Evolutionary conservation across 2,797 vertebrate species (phyloP).

Genomic region (Anguilla pacifica): DNA sequence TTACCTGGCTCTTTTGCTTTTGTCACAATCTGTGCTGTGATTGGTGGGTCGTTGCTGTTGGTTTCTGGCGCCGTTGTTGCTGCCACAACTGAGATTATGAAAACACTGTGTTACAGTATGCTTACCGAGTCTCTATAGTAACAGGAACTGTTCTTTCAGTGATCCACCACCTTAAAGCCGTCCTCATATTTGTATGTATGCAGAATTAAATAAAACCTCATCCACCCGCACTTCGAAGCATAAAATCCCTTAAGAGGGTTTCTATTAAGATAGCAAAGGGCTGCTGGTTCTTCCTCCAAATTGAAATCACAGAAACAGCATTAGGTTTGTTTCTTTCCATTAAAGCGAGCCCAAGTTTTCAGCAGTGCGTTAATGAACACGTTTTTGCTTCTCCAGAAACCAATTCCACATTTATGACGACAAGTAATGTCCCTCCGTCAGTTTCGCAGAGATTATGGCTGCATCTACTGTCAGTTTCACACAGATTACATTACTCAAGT

Average conservation of each 20-base stretch:
- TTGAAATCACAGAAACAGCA: background rate
- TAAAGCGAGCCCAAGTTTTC: background rate
- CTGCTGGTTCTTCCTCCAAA: constrained; percentile 2
- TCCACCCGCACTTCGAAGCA: background rate
- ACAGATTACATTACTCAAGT: constrained; percentile 1
- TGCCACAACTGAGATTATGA: background rate
- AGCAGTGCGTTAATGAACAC: background rate
- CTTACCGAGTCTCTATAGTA: background rate
- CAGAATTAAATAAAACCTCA: background rate
- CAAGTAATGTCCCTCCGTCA: background rate
- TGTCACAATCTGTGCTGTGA: constrained; percentile 76
- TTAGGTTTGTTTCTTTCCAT: background rate
- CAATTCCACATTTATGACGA: background rate
- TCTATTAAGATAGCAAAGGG: constrained; percentile 6
- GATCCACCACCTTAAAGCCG: background rate
- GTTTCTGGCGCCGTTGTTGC: constrained; percentile 65
- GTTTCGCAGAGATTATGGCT: background rate
- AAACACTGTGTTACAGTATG: background rate
- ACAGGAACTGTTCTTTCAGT: background rate
- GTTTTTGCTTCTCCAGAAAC: background rate
- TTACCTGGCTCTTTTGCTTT: constrained; percentile 88
- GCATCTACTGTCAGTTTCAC: background rate
- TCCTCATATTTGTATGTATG: too few species aligned
- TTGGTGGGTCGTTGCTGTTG: constrained; percentile 74
- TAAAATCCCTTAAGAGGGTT: constrained; percentile 14